Evolutionary conservation across 2,113 vertebrate genomes (phyloP).

Genomic region (Eubucco bourcierii): DNA sequence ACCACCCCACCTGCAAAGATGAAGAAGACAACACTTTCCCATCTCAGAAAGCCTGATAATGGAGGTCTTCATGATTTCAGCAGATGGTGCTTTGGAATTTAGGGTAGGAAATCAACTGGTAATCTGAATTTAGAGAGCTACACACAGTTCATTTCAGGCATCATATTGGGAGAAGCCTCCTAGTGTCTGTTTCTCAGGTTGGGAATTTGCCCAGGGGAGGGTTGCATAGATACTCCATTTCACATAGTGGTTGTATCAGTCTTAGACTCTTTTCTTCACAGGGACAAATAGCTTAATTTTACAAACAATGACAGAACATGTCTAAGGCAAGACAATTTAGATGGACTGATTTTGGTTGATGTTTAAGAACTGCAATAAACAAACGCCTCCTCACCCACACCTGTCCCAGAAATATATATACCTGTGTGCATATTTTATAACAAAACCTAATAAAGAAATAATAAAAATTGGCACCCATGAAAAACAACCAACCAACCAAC

Average conservation of each 20-base stretch:
- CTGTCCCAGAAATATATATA: constrained; percentile 61
- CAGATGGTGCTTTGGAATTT: constrained; percentile 58
- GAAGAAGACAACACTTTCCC: constrained; percentile 21
- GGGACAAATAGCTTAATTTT: constrained; percentile 13
- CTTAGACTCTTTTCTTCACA: not conserved
- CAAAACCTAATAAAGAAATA: constrained; percentile 77
- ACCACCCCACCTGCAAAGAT: constrained; percentile 16
- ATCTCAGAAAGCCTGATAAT: not conserved
- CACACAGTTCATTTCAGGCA: constrained; percentile 24
- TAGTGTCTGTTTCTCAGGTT: not conserved
- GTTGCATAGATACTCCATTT: not conserved
- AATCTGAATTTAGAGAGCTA: constrained; percentile 51
- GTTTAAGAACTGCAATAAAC: constrained; percentile 75
- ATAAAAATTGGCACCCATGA: constrained; percentile 76
- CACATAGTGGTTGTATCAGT: not conserved
- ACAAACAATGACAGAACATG: not conserved
- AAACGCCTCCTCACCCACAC: not conserved
- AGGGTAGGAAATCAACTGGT: constrained; percentile 49
- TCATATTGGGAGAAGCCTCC: constrained; percentile 24
- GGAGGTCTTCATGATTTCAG: constrained; percentile 26
- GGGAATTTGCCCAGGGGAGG: constrained; percentile 1
- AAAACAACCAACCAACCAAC: not conserved
- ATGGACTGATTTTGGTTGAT: constrained; percentile 66
- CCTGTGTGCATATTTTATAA: constrained; percentile 75
- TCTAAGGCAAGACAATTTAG: constrained; percentile 53